Conservation (phyloP, 2,113 vertebrate species). For the Quiscalus mexicanus region DNA sequence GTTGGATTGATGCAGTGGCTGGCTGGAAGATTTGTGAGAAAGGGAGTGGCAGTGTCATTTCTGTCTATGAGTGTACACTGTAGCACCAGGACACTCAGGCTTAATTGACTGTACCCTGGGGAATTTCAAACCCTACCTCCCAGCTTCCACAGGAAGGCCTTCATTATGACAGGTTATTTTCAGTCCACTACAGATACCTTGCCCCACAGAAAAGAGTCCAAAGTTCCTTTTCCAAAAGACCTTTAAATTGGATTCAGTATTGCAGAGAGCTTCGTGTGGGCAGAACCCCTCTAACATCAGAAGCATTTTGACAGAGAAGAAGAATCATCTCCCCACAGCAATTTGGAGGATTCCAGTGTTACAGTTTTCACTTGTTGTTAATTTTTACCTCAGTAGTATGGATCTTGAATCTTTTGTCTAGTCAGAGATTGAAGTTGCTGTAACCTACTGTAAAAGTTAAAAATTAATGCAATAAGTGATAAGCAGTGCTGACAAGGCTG, state of each 20-base stretch:
- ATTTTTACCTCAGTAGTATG: not conserved
- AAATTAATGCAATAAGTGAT: not conserved
- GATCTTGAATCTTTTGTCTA: not conserved
- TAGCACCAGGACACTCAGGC: not conserved
- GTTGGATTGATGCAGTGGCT: fast-evolving
- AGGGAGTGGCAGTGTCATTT: not conserved
- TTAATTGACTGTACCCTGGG: not conserved
- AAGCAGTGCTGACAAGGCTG: not conserved
- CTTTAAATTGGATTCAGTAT: not conserved
- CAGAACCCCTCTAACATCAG: not conserved
- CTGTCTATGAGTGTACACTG: not conserved
- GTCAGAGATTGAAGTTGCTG: not conserved
- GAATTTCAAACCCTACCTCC: not conserved
- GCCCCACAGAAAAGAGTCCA: not conserved
- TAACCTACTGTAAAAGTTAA: not conserved
- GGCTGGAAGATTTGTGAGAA: not conserved
- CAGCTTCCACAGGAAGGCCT: not conserved
- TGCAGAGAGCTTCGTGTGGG: not conserved
- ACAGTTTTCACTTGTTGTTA: not conserved
- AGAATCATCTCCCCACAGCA: not conserved
- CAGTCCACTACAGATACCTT: not conserved
- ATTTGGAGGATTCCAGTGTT: not conserved
- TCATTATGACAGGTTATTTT: not conserved
- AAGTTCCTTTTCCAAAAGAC: not conserved
- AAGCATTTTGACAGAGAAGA: not conserved